Evolutionary conservation across 2,797 vertebrate genomes (phyloP).

Genomic region (Hafferia zeledoni): DNA sequence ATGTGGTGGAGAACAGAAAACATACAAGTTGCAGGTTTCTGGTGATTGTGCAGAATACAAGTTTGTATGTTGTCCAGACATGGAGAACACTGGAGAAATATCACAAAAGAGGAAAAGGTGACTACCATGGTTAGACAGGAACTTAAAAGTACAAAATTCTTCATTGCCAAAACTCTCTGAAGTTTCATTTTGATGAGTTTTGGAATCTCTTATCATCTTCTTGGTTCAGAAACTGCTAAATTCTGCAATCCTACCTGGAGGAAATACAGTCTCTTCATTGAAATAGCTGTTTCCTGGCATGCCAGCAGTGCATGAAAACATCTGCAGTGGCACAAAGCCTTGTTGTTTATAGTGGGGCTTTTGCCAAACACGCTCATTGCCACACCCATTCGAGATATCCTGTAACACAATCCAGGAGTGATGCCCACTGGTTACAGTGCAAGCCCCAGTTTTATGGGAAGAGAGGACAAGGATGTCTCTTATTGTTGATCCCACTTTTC

Average conservation of each 20-base stretch:
- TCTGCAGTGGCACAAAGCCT: neutral
- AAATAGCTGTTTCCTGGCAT: neutral
- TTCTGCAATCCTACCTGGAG: neutral
- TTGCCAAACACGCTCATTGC: neutral
- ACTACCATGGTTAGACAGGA: neutral
- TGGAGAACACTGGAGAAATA: neutral
- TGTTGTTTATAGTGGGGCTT: neutral
- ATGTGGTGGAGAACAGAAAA: neutral
- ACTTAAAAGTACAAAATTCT: neutral
- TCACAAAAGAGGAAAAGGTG: neutral
- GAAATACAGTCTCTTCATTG: neutral
- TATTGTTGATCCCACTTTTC: neutral
- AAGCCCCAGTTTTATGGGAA: neutral
- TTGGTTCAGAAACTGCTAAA: neutral
- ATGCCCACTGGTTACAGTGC: neutral
- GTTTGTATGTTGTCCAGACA: neutral
- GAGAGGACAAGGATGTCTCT: neutral
- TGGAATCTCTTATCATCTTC: neutral
- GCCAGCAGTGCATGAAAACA: neutral
- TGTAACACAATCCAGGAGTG: neutral
- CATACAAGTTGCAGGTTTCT: neutral
- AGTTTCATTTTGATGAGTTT: neutral
- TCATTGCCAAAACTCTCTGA: neutral
- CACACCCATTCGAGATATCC: neutral
- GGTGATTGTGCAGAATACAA: neutral